phyloP scores from a whole-genome alignment of 2,113 vertebrate species.

The Tor tambroides region DNA sequence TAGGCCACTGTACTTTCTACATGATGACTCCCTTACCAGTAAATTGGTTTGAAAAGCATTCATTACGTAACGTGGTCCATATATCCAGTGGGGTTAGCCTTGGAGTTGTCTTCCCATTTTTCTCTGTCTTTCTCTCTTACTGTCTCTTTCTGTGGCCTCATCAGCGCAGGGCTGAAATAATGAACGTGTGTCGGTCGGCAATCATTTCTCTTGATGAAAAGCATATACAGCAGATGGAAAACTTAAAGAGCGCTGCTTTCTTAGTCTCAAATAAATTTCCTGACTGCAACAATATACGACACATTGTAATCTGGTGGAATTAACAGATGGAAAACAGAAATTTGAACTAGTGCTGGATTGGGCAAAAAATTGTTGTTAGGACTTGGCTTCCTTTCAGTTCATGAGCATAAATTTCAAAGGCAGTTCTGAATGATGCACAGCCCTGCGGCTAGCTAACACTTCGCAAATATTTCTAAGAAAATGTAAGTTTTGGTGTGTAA shows the following conservation, averaged over 20 bases:
- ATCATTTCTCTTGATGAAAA: conserved; percentile 56
- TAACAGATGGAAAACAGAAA: conserved; percentile 14
- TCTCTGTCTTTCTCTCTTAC: not conserved
- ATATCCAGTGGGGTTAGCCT: conserved; percentile 33
- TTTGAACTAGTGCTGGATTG: not conserved
- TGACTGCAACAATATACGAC: not conserved
- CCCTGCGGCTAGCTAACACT: conserved; percentile 4
- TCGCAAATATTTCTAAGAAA: not conserved
- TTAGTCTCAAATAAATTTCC: not conserved
- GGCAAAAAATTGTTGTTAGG: not conserved
- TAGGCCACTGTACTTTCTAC: conserved; percentile 55
- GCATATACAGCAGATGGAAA: conserved; percentile 42
- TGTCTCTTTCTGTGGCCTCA: conserved; percentile 19
- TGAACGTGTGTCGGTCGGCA: conserved; percentile 39
- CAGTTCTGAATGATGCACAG: not conserved
- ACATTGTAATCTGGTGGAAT: conserved; percentile 13
- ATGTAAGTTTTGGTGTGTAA: not conserved
- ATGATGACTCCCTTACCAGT: conserved; percentile 54
- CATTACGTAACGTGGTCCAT: conserved; percentile 49
- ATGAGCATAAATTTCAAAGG: not conserved
- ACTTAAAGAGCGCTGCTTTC: not conserved
- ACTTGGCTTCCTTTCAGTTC: not conserved
- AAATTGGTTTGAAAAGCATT: conserved; percentile 63
- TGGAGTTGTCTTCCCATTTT: conserved; percentile 19
- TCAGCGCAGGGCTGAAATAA: conserved; percentile 46